phyloP scores from a whole-genome alignment of 2,888 invertebrate genomes.

The Leptogaster cylindrica region DNA sequence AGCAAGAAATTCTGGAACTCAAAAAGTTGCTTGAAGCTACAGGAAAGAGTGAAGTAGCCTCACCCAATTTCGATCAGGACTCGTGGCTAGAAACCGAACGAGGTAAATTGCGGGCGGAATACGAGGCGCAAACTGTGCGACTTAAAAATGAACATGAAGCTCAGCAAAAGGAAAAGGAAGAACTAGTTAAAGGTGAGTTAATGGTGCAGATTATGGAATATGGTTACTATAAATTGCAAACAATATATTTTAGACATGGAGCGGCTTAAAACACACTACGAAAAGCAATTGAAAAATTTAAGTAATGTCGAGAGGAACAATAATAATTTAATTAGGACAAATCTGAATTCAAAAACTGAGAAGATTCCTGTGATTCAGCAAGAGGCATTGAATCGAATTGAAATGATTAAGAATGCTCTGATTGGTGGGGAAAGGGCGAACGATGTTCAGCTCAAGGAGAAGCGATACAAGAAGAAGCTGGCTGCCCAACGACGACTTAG shows the following conservation, averaged over 20 bases:
- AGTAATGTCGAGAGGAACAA: constrained; percentile 4
- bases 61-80: neutral
- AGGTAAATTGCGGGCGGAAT: constrained; percentile 52
- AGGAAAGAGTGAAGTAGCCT: neutral
- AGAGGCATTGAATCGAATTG: constrained; percentile 61
- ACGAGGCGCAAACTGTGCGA: constrained; percentile 60
- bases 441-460: constrained; percentile 74
- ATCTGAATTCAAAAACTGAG: neutral
- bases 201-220: no score
- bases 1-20: constrained; percentile 80
- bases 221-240: neutral
- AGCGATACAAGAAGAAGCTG: constrained; percentile 70
- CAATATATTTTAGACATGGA: constrained; percentile 49
- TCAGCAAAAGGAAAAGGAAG: constrained; percentile 53
- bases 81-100: constrained; percentile 64
- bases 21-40: constrained; percentile 51
- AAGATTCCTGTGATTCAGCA: constrained; percentile 49
- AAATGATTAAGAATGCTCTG: constrained; percentile 74
- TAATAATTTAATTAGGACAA: constrained; percentile 40
- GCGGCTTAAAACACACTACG: constrained; percentile 51
- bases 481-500: constrained; percentile 72
- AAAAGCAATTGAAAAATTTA: constrained; percentile 50
- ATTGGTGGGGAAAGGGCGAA: constrained; percentile 80
- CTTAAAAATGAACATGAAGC: constrained; percentile 55
- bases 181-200: constrained; percentile 48